A percentile compares a stretch with the other conserved stretches of the same genome.
Conservation (phyloP, 1,140 invertebrate species). For the Cephus cinctus region DNA sequence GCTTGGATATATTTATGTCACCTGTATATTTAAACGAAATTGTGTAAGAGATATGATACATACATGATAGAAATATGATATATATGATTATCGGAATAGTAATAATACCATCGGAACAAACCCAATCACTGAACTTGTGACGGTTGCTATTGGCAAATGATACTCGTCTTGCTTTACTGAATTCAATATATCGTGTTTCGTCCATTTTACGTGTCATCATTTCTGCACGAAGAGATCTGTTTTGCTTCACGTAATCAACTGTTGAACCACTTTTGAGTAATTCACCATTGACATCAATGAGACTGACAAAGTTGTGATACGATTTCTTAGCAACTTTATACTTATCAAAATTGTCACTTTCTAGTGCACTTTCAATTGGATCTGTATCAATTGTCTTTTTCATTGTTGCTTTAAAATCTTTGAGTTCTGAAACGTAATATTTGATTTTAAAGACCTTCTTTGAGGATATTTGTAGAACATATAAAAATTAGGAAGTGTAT, state of each 20-base stretch:
- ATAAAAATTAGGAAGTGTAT: not conserved
- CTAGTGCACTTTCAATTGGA: slow-evolving; percentile 14
- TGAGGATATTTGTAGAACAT: not conserved
- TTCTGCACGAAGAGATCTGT: slow-evolving; percentile 48
- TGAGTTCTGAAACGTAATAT: slow-evolving; percentile 46
- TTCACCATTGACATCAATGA: slow-evolving; percentile 49
- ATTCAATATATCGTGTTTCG: slow-evolving; percentile 49
- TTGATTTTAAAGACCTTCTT: too few species aligned
- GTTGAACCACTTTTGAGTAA: slow-evolving; percentile 33
- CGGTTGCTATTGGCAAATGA: slow-evolving; percentile 55
- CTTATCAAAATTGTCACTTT: slow-evolving; percentile 18
- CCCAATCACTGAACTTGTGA: slow-evolving; percentile 61
- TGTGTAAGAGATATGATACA: slow-evolving; percentile 1
- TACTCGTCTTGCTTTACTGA: slow-evolving; percentile 54
- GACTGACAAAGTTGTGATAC: slow-evolving; percentile 32
- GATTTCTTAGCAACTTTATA: slow-evolving; percentile 26
- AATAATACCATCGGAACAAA: slow-evolving; percentile 42
- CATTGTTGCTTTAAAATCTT: slow-evolving; percentile 39
- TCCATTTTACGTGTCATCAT: slow-evolving; percentile 45
- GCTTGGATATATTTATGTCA: slow-evolving; percentile 55
- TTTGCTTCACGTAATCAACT: slow-evolving; percentile 45
- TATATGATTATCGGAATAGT: slow-evolving; percentile 5
- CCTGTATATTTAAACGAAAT: slow-evolving; percentile 35
- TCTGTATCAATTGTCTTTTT: slow-evolving; percentile 36
- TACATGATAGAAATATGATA: slow-evolving; percentile 9